Conservation (phyloP, 2,113 vertebrate genomes). For the Datnioides undecimradiatus region DNA sequence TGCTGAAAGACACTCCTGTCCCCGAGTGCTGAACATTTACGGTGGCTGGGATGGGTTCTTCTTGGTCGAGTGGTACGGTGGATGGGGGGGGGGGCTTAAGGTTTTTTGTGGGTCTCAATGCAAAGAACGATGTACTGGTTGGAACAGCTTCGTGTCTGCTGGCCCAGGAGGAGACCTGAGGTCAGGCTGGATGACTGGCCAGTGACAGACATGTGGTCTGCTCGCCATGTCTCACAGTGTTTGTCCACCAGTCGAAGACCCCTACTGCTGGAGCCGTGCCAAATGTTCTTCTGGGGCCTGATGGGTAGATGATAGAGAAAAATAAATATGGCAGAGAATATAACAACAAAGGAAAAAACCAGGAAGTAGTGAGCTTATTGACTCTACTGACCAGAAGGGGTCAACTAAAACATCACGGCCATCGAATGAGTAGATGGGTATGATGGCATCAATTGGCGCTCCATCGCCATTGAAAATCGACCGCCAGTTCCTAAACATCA, state of each 20-base stretch:
- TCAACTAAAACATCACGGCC: constrained; percentile 92
- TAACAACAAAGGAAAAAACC: neutral
- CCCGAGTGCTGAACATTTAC: constrained; percentile 40
- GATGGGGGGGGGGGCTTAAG: constrained; percentile 20
- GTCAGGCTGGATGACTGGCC: constrained; percentile 91
- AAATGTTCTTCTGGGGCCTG: constrained; percentile 94
- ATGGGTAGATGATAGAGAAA: neutral
- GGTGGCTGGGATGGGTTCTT: constrained; percentile 8
- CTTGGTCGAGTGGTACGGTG: neutral
- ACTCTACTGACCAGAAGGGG: constrained; percentile 90
- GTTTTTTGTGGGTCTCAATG: constrained; percentile 88
- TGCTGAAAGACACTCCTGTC: constrained; percentile 49
- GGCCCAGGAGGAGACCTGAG: constrained; percentile 90
- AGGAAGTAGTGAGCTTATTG: accelerated
- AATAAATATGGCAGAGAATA: neutral
- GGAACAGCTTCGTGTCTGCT: constrained; percentile 91
- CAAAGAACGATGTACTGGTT: constrained; percentile 92
- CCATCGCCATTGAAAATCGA: constrained; percentile 90
- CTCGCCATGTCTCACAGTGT: constrained; percentile 94
- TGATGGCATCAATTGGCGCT: constrained; percentile 80
- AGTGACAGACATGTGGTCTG: constrained; percentile 83
- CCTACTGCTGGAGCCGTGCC: constrained; percentile 90
- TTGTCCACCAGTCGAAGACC: constrained; percentile 88
- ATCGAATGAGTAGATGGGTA: constrained; percentile 97
- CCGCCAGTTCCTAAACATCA: constrained; percentile 92